A percentile compares a stretch with the other conserved stretches of the same genome.
phyloP scores from a whole-genome alignment of 2,113 vertebrate genomes.

The Planiliza haematocheilus region DNA sequence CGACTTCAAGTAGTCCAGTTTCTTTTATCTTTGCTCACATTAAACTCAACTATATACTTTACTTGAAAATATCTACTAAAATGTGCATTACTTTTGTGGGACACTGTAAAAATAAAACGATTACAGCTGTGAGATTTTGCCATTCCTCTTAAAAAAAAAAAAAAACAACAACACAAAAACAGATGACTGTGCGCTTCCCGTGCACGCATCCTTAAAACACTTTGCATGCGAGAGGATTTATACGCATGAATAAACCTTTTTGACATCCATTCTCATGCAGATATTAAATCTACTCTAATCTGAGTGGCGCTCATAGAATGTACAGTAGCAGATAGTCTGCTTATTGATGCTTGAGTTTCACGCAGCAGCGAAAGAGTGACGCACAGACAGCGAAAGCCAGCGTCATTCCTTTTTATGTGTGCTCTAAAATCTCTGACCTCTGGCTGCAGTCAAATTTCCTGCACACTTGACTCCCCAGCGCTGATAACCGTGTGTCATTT shows the following conservation, averaged over 20 bases:
- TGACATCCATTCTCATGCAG: constrained; percentile 36
- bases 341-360: neutral
- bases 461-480: neutral
- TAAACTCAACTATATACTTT: too few species aligned
- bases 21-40: too few species aligned
- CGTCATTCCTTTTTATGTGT: neutral
- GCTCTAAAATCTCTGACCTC: constrained; percentile 13
- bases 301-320: constrained; percentile 5
- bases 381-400: neutral
- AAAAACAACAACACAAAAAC: neutral
- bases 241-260: constrained; percentile 53
- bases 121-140: neutral
- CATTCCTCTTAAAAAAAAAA: neutral
- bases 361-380: neutral
- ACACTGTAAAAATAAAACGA: neutral
- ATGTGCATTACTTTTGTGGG: too few species aligned
- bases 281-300: constrained; percentile 64
- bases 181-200: neutral
- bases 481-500: neutral
- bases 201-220: constrained; percentile 34
- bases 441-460: constrained; percentile 1
- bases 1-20: too few species aligned
- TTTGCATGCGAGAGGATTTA: constrained; percentile 61
- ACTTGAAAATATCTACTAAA: too few species aligned
- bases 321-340: constrained; percentile 20